These are phyloP conservation scores for Tridacna gigas DNA, from an alignment of 2,888 invertebrate species.

Conservation along the genomic window DNA sequence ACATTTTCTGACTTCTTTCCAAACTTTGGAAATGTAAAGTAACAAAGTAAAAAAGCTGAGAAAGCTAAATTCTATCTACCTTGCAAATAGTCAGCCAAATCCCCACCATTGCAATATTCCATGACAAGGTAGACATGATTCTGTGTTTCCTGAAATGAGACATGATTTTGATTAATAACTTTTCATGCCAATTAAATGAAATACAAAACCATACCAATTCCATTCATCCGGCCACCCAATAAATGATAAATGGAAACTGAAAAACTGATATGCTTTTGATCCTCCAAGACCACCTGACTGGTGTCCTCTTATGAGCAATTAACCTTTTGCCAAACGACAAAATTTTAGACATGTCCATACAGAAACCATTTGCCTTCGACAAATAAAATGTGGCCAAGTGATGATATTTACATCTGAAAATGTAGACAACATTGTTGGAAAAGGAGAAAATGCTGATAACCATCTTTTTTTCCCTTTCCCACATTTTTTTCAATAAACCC, in stretches of 20 bases:
- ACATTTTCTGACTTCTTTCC: neutral
- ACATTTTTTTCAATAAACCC: neutral
- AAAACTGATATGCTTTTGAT: too few species aligned
- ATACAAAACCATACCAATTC: too few species aligned
- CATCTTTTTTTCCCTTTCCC: neutral
- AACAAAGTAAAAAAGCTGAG: neutral
- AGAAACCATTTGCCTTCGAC: too few species aligned
- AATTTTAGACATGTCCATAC: too few species aligned
- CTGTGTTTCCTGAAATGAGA: conserved; percentile 90
- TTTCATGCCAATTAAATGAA: too few species aligned
- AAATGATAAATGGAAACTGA: too few species aligned
- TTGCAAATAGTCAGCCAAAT: conserved; percentile 98
- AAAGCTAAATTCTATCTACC: conserved; percentile 85
- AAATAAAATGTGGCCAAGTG: too few species aligned
- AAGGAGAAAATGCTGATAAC: neutral
- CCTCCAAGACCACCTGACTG: too few species aligned
- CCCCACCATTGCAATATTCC: conserved; percentile 99
- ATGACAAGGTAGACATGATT: conserved; percentile 89
- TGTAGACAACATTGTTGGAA: neutral
- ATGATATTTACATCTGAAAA: too few species aligned
- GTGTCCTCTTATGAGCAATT: too few species aligned
- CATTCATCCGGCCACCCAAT: too few species aligned
- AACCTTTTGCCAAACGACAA: too few species aligned
- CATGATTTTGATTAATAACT: neutral
- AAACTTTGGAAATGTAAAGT: neutral